Evolutionary conservation across 1,140 invertebrate species (phyloP).

Genomic region (Thaumetopoea pityocampa): DNA sequence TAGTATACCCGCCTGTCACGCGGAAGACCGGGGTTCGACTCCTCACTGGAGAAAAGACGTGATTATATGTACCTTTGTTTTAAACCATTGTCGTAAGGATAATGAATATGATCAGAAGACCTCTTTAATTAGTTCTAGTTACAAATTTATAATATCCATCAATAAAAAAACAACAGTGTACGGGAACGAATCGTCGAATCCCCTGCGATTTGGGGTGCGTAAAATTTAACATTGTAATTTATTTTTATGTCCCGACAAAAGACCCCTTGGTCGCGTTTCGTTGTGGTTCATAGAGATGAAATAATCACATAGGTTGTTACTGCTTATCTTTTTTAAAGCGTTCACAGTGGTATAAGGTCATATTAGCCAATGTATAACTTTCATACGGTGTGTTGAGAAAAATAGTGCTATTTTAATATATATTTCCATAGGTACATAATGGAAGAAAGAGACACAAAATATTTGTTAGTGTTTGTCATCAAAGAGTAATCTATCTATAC

Average conservation of each 20-base stretch:
- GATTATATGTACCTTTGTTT: no score
- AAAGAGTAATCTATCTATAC: no score
- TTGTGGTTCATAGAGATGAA: conserved; percentile 36
- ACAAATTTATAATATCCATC: conserved; percentile 28
- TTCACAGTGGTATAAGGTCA: conserved; percentile 6
- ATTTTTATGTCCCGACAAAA: conserved; percentile 55
- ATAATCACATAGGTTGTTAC: conserved; percentile 42
- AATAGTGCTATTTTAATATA: neutral
- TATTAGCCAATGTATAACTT: conserved; percentile 1
- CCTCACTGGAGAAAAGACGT: no score
- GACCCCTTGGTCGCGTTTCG: conserved; percentile 26
- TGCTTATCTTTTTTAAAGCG: conserved; percentile 22
- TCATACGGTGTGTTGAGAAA: neutral
- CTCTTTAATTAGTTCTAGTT: conserved; percentile 2
- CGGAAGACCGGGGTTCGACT: no score
- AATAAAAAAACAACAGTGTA: conserved; percentile 54
- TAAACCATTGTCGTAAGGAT: no score
- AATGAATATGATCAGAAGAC: neutral
- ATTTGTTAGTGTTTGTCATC: neutral
- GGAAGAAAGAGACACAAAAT: no score
- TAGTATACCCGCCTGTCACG: no score
- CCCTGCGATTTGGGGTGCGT: conserved; percentile 47
- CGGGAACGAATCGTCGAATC: conserved; percentile 51
- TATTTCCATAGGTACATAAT: neutral
- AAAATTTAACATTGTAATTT: conserved; percentile 68